Conservation (phyloP, 2,113 vertebrate species). For the Seriola aureovittata region DNA sequence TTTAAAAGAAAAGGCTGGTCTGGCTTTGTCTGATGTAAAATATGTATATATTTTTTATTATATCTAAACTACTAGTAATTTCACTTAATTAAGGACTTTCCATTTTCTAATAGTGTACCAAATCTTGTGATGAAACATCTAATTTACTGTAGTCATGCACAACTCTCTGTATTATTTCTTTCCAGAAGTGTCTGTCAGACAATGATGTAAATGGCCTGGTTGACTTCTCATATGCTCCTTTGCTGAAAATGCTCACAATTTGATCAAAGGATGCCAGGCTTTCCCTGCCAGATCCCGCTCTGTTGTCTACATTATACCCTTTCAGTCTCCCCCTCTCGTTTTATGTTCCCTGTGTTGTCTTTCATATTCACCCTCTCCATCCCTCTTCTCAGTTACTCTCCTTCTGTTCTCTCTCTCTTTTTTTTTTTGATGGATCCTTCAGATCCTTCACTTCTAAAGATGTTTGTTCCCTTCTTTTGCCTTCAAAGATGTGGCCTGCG, state of each 20-base stretch:
- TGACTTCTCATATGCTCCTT: conserved; percentile 24
- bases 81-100: neutral
- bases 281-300: conserved; percentile 18
- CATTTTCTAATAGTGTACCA: neutral
- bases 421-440: conserved; percentile 42
- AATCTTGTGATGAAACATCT: neutral
- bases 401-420: neutral
- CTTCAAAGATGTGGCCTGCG: conserved; percentile 63
- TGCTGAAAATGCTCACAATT: conserved; percentile 22
- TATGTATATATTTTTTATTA: no score
- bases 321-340: conserved; percentile 27
- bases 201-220: neutral
- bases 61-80: neutral
- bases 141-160: neutral
- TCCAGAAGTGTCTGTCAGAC: neutral
- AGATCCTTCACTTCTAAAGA: conserved; percentile 68
- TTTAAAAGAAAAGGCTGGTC: no score
- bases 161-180: neutral
- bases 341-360: conserved; percentile 53
- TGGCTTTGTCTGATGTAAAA: no score
- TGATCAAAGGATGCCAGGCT: conserved; percentile 49
- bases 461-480: conserved; percentile 59
- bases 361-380: conserved; percentile 41
- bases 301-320: conserved; percentile 31
- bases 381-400: conserved; percentile 1